A percentile compares a stretch with the other conserved stretches of the same genome.
These are phyloP conservation scores for Brevipalpus yothersi DNA, from an alignment of 1,140 invertebrate genomes.

Conservation along the genomic window DNA sequence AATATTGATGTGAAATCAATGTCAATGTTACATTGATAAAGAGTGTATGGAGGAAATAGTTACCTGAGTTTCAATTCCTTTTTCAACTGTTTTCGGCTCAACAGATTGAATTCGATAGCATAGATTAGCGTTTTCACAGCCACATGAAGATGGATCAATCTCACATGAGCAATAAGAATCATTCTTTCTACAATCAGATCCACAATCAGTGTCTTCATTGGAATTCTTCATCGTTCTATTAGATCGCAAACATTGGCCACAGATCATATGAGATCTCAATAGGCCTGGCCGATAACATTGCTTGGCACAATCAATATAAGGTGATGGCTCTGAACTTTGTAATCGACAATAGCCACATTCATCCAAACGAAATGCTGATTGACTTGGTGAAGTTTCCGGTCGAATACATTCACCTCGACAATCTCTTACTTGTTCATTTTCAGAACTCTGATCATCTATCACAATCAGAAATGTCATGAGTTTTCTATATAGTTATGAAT, in stretches of 20 bases:
- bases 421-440: conserved; percentile 4
- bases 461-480: no score
- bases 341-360: conserved; percentile 9
- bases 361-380: conserved; percentile 5
- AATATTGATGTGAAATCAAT: no score
- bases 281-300: conserved; percentile 5
- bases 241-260: conserved; percentile 5
- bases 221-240: not conserved
- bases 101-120: conserved; percentile 5
- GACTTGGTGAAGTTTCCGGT: not conserved
- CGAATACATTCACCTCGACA: conserved; percentile 9
- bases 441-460: not conserved
- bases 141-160: conserved; percentile 7
- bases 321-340: not conserved
- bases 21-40: no score
- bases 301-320: conserved; percentile 6
- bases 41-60: not conserved
- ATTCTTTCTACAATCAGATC: conserved; percentile 2
- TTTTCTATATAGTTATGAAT: not conserved
- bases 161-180: conserved; percentile 3
- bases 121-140: conserved; percentile 5
- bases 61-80: not conserved
- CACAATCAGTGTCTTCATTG: conserved; percentile 3
- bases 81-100: not conserved
- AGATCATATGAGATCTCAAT: not conserved